Evolutionary conservation across 2,888 invertebrate genomes (phyloP), one percentile per base, ranked within the genome.

Genomic region (Apodemia zela): DNA sequence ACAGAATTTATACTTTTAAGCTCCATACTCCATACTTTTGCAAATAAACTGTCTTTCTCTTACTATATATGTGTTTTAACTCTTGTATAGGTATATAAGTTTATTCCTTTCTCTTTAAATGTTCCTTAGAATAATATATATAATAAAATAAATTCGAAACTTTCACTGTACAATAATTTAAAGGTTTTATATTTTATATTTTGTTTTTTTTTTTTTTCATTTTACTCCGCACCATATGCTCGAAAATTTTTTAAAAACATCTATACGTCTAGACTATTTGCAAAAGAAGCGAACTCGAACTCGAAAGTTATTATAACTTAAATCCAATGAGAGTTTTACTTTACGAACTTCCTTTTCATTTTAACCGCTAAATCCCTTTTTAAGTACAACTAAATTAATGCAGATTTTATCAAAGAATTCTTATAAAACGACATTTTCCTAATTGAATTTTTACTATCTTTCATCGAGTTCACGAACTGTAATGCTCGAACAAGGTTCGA

Each of bases 361-460:
- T 21, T n/a, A 68, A 69, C 67, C 64, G 63, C 64, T 65, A 68
- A 80, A 83, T 84, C 80, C 78, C 79, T 67, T 77, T 73, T 80
- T 75, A 78, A 79, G 83, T 81, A 81, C 75, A 75, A 75, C 72
- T 73, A 76, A 82, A 81, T 85, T 80, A 81, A 80, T 80, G 75
- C 77, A 72, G 75, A 78, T 76, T 76, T 80, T 77, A 80, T 76
- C 75, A 60, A 45, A 33, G 42, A 65, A 64, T 67, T 64, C 67
- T 67, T 65, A 60, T 64, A 64, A 63, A 59, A 25, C 63, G 42
- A 42, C 42, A 15, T 42, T 42, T 42, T 42, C 42, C 15, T 42
- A 42, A 42, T 42, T 62, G 62, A 62, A 62, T 62, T 62, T 62
- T 62, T 62, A 62, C 38, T 42, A 62, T 62, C 35, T 38, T 42